Base-by-base conservation (phyloP, 2,113 vertebrate genomes). In the Oncorhynchus masou region DNA sequence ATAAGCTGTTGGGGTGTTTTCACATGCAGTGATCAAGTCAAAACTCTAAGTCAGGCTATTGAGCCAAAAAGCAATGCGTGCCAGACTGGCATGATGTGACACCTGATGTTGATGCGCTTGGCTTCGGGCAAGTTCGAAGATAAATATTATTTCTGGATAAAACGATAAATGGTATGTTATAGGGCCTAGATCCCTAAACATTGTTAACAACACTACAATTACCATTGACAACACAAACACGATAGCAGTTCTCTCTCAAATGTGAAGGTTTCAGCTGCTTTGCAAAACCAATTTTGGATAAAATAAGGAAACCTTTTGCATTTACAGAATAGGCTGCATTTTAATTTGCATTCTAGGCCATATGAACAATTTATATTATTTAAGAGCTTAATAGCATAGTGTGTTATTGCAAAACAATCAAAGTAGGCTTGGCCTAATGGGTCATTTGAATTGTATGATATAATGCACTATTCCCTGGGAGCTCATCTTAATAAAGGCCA, bases 1-100 rank as follows among this genome's bases (percentile, higher is more conserved):
- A 19, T 57, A 57, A 19, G 4, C 54, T 57, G 19, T 15, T 20
- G 54, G 54, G 54, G 13, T 57, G 54, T 57, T 57, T 57, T 57
- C 54, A 57, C 54, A 20, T 57, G 19, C 6, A 57, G 54, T 57
- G 54, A 57, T 20, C 13, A 20, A 15, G 20, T 15, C 54, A 57
- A 20, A 15, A 20, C 19, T 11, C 39, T 45, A 20, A 57, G 54
- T 4, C 54, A 15, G 54, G 4, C 54, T 57, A 57, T 15, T 57
- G 54, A 57, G 54, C 5, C 16, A 57, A 86, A 25, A 15, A 78
- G 62, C 69, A 75, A 5, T 16, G 54, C 73, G 81, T 83, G 88
- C 87, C 78, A 85, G 82, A 84, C 71, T 88, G 88, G 89, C 88
- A 77, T 87, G 88, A 75, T 76, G 29, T 83, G 87, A 88, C 87